A percentile compares a stretch with the other conserved stretches of the same genome.
These are phyloP conservation scores for Euzophera pinguis DNA, from an alignment of 2,888 invertebrate species.

Conservation along the genomic window DNA sequence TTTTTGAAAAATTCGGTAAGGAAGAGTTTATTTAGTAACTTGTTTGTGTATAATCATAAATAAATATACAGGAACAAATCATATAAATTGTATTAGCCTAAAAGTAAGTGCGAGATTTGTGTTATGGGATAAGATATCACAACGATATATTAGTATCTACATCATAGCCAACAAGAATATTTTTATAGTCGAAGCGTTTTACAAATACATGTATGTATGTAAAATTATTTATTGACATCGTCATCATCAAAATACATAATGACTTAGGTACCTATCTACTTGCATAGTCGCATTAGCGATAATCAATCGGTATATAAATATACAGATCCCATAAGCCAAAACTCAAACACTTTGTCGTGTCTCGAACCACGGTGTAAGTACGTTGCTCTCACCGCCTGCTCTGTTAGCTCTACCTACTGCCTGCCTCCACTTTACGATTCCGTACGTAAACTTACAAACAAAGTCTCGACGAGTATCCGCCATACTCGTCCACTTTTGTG, in stretches of 20 bases:
- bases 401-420: conserved; percentile 75
- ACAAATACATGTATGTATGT: no score
- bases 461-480: conserved; percentile 54
- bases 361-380: conserved; percentile 27
- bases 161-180: no score
- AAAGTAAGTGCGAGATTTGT: no score
- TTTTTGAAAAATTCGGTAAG: no score
- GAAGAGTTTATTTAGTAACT: no score
- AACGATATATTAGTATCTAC: no score
- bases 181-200: no score
- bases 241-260: neutral
- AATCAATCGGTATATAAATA: conserved; percentile 14
- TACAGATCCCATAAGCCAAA: conserved; percentile 32
- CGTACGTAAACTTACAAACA: conserved; percentile 72
- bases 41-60: no score
- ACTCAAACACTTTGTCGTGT: conserved; percentile 24
- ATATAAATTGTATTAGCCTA: no score
- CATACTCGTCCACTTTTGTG: conserved; percentile 65
- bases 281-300: neutral
- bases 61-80: no score
- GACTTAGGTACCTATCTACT: neutral
- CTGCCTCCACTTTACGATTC: conserved; percentile 66
- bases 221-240: neutral
- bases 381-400: conserved; percentile 53
- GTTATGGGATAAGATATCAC: no score